Percentiles rank a stretch among this genome's conserved stretches.
Evolutionary conservation across 2,888 invertebrate species (phyloP).

Genomic region (Apantesis nais): DNA sequence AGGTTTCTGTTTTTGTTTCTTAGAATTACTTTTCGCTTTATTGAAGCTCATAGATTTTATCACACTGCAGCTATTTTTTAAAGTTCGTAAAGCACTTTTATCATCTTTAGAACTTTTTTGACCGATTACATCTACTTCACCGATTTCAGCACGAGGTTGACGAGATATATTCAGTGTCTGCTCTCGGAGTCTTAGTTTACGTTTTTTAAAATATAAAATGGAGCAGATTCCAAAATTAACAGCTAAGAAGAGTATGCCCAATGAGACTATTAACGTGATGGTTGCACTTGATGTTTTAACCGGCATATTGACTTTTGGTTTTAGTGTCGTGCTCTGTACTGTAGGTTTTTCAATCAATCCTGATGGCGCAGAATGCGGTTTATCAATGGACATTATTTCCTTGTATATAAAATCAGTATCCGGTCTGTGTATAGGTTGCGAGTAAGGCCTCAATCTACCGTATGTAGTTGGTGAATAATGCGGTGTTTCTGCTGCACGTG

Average conservation of each 20-base stretch:
- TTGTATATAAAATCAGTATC: conserved; percentile 69
- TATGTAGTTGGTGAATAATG: conserved; percentile 62
- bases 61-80: conserved; percentile 85
- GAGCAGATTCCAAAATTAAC: conserved; percentile 90
- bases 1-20: conserved; percentile 82
- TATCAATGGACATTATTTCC: conserved; percentile 75
- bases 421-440: conserved; percentile 56
- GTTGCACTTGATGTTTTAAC: conserved; percentile 86
- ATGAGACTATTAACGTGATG: conserved; percentile 86
- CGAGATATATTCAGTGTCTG: conserved; percentile 74
- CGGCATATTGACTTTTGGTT: conserved; percentile 63
- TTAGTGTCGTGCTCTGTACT: conserved; percentile 56
- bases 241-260: conserved; percentile 89
- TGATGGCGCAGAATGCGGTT: conserved; percentile 65
- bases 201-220: conserved; percentile 88
- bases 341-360: conserved; percentile 67
- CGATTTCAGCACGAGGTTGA: conserved; percentile 81
- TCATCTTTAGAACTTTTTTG: conserved; percentile 78
- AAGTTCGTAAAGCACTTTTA: conserved; percentile 72
- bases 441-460: conserved; percentile 65
- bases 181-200: conserved; percentile 83
- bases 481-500: conserved; percentile 56
- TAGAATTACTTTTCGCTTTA: conserved; percentile 81
- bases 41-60: conserved; percentile 84
- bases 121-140: conserved; percentile 80